Base-by-base conservation (phyloP, 2,888 invertebrate genomes). In the Heliconius ethilla region DNA sequence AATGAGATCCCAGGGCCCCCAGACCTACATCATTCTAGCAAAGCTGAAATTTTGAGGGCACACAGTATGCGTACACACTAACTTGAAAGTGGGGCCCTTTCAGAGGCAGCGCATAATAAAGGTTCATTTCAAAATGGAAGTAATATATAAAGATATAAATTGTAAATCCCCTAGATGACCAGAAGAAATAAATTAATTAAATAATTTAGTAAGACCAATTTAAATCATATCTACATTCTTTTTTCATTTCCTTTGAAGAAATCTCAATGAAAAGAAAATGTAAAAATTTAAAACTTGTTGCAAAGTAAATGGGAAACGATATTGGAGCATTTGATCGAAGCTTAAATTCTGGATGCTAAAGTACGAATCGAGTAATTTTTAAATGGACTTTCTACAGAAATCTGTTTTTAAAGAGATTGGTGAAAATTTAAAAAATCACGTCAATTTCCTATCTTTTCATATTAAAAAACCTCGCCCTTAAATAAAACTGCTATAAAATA, bases 401-500 rank as follows among this genome's bases (percentile, higher is more conserved):
- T 55, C 22, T 13, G 13, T 0, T 63, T 55, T 40, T 40, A 73
- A 37, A 40, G 63, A 40, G 33, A 63, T 63, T 74, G 18, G 11
- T 63, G 40, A 74, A 63, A 74, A 73, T 10, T 73, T 73, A 18
- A 37, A 73, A 37, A 11, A 25, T 40, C 18, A 73, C 40, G 9
- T 73, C 62, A 40, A 62, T 73, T 73, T 65, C 65, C 65, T 51
- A 75, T 69, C 55, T 33, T 74, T 45, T 67, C 11, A 75, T 15
- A 40, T 65, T 70, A 63, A 63, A 78, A 75, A 75, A 75, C 65
- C 37, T 70, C 29, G 0, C 37, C 33, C 70, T 75, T 40, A 55
- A 73, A 62, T 74, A 75, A 79, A 77, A 81, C 62, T 70, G 74
- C 66, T 37, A 80, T 77, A 75, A 70, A 76, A 79, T 79, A 78